These are phyloP conservation scores for Diarsia rubi DNA, from an alignment of 2,888 invertebrate species.

Conservation along the genomic window DNA sequence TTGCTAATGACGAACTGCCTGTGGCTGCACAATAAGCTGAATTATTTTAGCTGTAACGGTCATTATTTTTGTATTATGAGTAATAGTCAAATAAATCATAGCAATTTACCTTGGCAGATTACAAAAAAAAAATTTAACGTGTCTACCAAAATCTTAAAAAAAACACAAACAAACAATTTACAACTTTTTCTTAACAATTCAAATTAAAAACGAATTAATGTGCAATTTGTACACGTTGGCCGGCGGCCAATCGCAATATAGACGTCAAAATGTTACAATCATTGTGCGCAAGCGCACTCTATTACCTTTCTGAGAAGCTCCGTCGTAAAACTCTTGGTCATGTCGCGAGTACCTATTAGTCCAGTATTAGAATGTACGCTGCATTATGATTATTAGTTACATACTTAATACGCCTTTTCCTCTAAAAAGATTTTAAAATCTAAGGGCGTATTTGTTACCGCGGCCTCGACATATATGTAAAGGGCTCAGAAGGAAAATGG, in stretches of 20 bases:
- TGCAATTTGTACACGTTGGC: constrained; percentile 41
- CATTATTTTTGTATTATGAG: not conserved
- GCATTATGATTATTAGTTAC: constrained; percentile 5
- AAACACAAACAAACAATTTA: not conserved
- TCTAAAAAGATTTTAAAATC: not conserved
- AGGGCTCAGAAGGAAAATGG: no score
- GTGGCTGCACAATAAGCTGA: constrained; percentile 13
- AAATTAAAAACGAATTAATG: constrained; percentile 33
- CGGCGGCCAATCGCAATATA: constrained; percentile 48
- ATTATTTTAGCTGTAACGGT: not conserved
- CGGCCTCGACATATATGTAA: no score
- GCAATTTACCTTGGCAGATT: no score
- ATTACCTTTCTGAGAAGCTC: constrained; percentile 53
- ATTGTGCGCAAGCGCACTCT: constrained; percentile 49
- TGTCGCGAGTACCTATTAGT: constrained; percentile 30
- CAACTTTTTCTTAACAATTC: constrained; percentile 11
- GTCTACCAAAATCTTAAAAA: not conserved
- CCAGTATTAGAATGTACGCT: constrained; percentile 35
- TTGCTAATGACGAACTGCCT: not conserved
- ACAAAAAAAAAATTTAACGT: no score
- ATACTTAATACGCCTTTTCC: not conserved
- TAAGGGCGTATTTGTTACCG: not conserved
- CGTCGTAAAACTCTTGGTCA: constrained; percentile 52
- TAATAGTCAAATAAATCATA: no score
- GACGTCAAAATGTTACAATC: constrained; percentile 56